Conservation (phyloP, 2,113 vertebrate species). For the Neolamprologus modestus region DNA sequence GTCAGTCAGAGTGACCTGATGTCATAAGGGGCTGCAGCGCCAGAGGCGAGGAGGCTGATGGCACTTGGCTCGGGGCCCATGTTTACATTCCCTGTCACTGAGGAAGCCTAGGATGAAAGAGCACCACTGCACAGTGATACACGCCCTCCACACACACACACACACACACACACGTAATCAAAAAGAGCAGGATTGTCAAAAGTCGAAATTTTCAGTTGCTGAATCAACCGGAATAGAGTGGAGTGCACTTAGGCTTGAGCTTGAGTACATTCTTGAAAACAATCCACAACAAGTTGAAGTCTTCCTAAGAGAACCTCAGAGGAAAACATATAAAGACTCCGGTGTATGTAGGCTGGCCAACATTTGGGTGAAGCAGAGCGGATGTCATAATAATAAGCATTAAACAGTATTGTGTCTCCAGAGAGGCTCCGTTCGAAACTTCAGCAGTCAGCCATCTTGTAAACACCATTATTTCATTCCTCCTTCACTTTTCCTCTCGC, state of each 20-base stretch:
- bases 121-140: slow-evolving; percentile 63
- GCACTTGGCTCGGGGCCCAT: slow-evolving; percentile 76
- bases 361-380: slow-evolving; percentile 31
- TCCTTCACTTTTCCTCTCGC: slow-evolving; percentile 38
- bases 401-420: slow-evolving; percentile 54
- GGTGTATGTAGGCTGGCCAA: slow-evolving; percentile 7
- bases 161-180: neutral
- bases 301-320: slow-evolving; percentile 24
- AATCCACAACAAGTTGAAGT: slow-evolving; percentile 33
- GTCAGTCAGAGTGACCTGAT: slow-evolving; percentile 10
- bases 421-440: slow-evolving; percentile 37
- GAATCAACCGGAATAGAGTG: neutral
- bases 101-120: slow-evolving; percentile 87
- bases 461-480: slow-evolving; percentile 67
- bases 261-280: slow-evolving; percentile 38
- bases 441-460: slow-evolving; percentile 59
- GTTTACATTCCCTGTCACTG: slow-evolving; percentile 92
- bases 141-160: neutral
- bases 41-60: slow-evolving; percentile 33
- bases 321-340: neutral
- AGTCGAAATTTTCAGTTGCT: neutral
- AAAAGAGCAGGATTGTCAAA: neutral
- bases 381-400: slow-evolving; percentile 48
- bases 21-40: slow-evolving; percentile 4
- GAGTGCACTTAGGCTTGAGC: neutral